phyloP scores from a whole-genome alignment of 2,113 vertebrate species.

The Crotalus viridis region DNA sequence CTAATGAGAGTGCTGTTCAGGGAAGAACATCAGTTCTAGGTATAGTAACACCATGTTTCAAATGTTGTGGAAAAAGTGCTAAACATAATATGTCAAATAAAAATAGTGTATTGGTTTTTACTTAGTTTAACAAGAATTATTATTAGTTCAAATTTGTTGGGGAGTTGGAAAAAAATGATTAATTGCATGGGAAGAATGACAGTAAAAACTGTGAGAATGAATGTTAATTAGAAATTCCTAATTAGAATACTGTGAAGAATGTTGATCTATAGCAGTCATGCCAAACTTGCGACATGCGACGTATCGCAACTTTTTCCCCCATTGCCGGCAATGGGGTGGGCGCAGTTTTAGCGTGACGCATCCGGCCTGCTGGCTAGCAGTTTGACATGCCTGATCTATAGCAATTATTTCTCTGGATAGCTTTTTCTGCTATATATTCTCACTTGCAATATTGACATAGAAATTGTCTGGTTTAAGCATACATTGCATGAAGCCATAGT shows the following conservation, averaged over 20 bases:
- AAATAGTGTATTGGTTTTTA: neutral
- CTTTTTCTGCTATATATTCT: neutral
- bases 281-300: too few species aligned
- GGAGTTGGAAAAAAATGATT: too few species aligned
- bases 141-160: neutral
- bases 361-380: too few species aligned
- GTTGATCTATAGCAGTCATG: neutral
- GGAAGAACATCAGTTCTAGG: conserved; percentile 81
- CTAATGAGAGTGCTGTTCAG: conserved; percentile 82
- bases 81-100: neutral
- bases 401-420: neutral
- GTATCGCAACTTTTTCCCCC: too few species aligned
- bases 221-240: neutral
- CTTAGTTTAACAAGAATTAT: neutral
- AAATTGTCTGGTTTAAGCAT: neutral
- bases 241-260: neutral
- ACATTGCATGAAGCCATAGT: neutral
- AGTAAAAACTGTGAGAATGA: neutral
- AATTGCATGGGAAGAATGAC: neutral
- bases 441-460: neutral
- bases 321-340: too few species aligned
- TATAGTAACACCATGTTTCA: conserved; percentile 55
- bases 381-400: too few species aligned
- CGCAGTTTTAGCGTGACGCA: too few species aligned
- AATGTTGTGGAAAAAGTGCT: neutral